These are phyloP conservation scores for Syritta pipiens DNA, from an alignment of 2,888 invertebrate species.

Conservation along the genomic window DNA sequence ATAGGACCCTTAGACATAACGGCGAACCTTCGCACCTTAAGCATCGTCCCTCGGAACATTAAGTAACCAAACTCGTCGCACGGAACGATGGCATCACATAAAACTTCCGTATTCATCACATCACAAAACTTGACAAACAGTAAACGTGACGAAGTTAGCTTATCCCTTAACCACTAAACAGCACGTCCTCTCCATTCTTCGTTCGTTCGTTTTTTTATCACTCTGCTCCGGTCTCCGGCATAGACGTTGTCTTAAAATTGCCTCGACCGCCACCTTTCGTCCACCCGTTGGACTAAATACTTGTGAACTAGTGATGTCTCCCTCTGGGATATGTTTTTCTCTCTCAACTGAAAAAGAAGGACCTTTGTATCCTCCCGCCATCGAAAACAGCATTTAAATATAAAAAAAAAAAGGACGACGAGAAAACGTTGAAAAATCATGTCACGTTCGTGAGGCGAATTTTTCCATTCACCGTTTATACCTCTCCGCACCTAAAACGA, in stretches of 20 bases:
- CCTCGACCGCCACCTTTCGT: not conserved
- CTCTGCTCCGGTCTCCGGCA: not conserved
- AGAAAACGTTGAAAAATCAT: slow-evolving; percentile 39
- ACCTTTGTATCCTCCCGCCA: not conserved
- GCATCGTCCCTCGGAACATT: not conserved
- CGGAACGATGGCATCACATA: not conserved
- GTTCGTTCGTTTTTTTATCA: slow-evolving; percentile 34
- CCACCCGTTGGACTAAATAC: slow-evolving; percentile 12
- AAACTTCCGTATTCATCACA: slow-evolving; percentile 41
- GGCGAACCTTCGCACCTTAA: not conserved
- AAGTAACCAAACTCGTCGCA: not conserved
- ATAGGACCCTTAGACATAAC: not conserved
- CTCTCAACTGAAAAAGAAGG: not conserved
- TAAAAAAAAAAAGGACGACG: not conserved
- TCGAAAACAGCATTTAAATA: slow-evolving; percentile 27
- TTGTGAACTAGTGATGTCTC: slow-evolving; percentile 15
- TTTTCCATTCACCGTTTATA: slow-evolving; percentile 36
- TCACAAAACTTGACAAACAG: slow-evolving; percentile 47
- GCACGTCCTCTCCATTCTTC: slow-evolving; percentile 29
- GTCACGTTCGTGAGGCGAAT: slow-evolving; percentile 47
- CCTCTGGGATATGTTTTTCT: not conserved
- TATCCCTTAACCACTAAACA: slow-evolving; percentile 49
- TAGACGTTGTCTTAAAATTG: not conserved
- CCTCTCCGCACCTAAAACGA: slow-evolving; percentile 40
- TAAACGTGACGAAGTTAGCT: slow-evolving; percentile 50